Conservation (phyloP, 2,888 invertebrate genomes). For the Drosophila mercatorum region DNA sequence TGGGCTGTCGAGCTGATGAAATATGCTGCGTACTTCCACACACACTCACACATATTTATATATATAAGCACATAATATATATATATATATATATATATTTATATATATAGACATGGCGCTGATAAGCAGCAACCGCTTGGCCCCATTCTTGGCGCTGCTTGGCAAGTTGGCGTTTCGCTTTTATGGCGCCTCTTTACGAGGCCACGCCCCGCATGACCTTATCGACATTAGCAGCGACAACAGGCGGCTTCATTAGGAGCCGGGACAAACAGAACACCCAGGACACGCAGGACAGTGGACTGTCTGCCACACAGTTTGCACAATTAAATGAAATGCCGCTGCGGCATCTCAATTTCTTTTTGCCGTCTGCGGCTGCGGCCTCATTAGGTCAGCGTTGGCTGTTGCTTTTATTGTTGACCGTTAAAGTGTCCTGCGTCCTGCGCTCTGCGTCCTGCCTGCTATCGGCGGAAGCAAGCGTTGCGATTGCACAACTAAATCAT, state of each 20-base stretch:
- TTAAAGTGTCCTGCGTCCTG: slow-evolving; percentile 38
- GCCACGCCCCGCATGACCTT: slow-evolving; percentile 64
- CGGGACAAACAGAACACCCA: slow-evolving; percentile 10
- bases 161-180: slow-evolving; percentile 46
- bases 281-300: slow-evolving; percentile 12
- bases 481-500: slow-evolving; percentile 36
- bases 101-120: slow-evolving; percentile 18
- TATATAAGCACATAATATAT: slow-evolving; percentile 10
- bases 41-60: slow-evolving; percentile 35
- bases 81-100: slow-evolving; percentile 31
- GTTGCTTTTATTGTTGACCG: slow-evolving; percentile 54
- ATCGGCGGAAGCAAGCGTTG: slow-evolving; percentile 2
- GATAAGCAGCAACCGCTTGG: slow-evolving; percentile 54
- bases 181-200: slow-evolving; percentile 66
- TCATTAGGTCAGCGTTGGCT: slow-evolving; percentile 62
- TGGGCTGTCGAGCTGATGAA: slow-evolving; percentile 42
- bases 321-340: slow-evolving; percentile 65
- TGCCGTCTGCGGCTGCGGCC: slow-evolving; percentile 59
- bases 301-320: slow-evolving; percentile 50
- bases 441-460: not conserved
- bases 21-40: slow-evolving; percentile 37
- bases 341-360: slow-evolving; percentile 70
- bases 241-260: slow-evolving; percentile 65
- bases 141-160: slow-evolving; percentile 5
- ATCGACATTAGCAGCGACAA: slow-evolving; percentile 63